Conservation (phyloP, 2,797 vertebrate species). For the Propithecus deckenii region DNA sequence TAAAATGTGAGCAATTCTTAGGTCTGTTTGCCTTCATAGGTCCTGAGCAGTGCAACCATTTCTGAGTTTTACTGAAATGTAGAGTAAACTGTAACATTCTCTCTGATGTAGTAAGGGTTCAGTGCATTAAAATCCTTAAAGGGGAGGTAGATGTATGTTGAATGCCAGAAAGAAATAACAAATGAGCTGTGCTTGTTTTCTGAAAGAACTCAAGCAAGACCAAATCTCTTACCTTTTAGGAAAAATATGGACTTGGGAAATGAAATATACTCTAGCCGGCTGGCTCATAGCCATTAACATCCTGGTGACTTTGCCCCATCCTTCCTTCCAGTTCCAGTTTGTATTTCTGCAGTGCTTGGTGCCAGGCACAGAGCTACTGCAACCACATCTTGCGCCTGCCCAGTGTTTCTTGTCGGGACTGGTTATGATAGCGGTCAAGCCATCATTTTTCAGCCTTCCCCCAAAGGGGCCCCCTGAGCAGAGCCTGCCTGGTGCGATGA, state of each 20-base stretch:
- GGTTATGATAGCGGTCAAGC: background rate
- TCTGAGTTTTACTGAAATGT: background rate
- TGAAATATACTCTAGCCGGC: background rate
- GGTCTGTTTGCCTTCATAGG: background rate
- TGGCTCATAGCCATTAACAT: background rate
- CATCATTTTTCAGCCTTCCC: background rate
- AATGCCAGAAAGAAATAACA: background rate
- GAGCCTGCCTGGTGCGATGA: background rate
- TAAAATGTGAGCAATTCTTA: background rate
- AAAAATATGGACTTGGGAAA: background rate
- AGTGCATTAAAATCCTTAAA: background rate
- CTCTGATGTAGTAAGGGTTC: background rate
- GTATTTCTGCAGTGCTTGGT: background rate
- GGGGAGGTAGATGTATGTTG: background rate
- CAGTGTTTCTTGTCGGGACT: background rate
- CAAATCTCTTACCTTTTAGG: background rate
- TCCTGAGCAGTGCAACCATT: background rate
- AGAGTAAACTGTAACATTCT: background rate
- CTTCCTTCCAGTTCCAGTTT: background rate
- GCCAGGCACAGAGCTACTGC: background rate
- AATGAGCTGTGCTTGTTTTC: background rate
- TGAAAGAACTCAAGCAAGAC: background rate
- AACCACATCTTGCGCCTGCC: background rate
- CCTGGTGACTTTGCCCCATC: fast-evolving
- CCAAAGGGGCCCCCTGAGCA: background rate